A percentile compares a stretch with the other conserved stretches of the same genome.
Conservation (phyloP, 2,113 vertebrate species). For the Hyperopisus bebe region DNA sequence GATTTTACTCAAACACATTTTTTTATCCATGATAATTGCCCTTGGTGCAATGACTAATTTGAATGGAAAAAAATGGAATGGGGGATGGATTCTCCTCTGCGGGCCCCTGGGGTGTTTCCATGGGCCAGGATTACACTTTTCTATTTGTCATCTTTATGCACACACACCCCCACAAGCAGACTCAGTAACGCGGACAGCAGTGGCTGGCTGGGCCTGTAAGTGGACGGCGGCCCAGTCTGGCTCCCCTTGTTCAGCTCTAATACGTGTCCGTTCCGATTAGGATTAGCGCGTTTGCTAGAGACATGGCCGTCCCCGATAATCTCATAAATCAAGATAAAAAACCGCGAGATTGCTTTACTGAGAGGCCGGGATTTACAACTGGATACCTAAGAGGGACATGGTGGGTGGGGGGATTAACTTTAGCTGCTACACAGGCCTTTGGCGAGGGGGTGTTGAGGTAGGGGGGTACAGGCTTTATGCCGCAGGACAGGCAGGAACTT, state of each 20-base stretch:
- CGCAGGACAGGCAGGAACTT: slow-evolving; percentile 77
- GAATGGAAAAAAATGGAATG: slow-evolving; percentile 52
- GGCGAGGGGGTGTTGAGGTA: slow-evolving; percentile 29
- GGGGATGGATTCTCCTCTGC: slow-evolving; percentile 56
- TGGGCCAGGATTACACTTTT: slow-evolving; percentile 53
- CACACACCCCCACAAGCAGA: slow-evolving; percentile 16
- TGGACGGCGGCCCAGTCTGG: slow-evolving; percentile 56
- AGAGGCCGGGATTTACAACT: slow-evolving; percentile 71
- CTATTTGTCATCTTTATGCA: slow-evolving; percentile 20
- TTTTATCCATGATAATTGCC: slow-evolving; percentile 46
- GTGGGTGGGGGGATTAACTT: slow-evolving; percentile 66
- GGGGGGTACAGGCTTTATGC: slow-evolving; percentile 60
- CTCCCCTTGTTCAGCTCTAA: slow-evolving; percentile 70
- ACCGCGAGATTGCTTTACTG: slow-evolving; percentile 79
- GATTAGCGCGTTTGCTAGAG: slow-evolving; percentile 68
- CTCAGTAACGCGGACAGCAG: slow-evolving; percentile 38
- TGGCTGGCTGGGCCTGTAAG: slow-evolving; percentile 47
- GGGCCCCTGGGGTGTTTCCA: slow-evolving; percentile 56
- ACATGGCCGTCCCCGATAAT: slow-evolving; percentile 71
- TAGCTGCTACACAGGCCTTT: slow-evolving; percentile 53
- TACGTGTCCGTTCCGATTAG: slow-evolving; percentile 79
- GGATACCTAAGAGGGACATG: slow-evolving; percentile 63
- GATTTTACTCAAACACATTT: background rate
- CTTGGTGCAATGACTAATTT: slow-evolving; percentile 62
- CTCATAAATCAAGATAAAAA: slow-evolving; percentile 81